Conservation (phyloP, 1,140 invertebrate genomes). For the Varroa destructor region DNA sequence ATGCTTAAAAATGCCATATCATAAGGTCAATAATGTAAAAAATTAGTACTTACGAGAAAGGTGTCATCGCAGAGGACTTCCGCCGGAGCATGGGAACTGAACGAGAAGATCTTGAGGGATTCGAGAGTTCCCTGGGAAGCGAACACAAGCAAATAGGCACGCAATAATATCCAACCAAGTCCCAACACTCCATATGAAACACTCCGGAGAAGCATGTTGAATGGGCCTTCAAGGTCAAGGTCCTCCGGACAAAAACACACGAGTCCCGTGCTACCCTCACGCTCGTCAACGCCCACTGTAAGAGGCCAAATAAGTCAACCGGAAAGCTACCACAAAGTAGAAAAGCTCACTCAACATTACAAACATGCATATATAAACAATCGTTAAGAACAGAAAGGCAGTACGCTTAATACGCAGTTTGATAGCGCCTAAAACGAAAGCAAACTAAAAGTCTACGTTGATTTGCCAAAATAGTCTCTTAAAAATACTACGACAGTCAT, state of each 20-base stretch:
- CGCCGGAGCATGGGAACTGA: not conserved
- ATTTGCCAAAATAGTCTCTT: too few relatives aligned
- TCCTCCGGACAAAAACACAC: too few relatives aligned
- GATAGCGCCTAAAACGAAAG: too few relatives aligned
- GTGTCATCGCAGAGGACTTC: slow-evolving; percentile 25
- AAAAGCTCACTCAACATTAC: not conserved
- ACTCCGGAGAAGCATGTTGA: too few relatives aligned
- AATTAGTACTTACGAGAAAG: slow-evolving; percentile 15
- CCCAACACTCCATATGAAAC: not conserved
- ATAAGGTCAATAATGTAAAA: not conserved
- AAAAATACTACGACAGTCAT: too few relatives aligned
- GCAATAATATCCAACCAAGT: not conserved
- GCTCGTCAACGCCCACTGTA: slow-evolving; percentile 7
- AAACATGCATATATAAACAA: not conserved
- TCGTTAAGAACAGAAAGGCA: too few relatives aligned
- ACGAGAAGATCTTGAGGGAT: slow-evolving; percentile 6
- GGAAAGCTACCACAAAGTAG: not conserved
- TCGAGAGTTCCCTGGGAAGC: slow-evolving; percentile 18
- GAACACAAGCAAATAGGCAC: slow-evolving; percentile 13
- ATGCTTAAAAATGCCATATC: too few relatives aligned
- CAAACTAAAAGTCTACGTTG: too few relatives aligned
- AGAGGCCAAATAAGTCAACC: slow-evolving; percentile 3
- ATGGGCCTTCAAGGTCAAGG: too few relatives aligned
- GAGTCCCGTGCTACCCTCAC: too few relatives aligned
- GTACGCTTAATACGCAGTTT: too few relatives aligned